Evolutionary conservation across 1,140 invertebrate species (phyloP).

Genomic region (Philotrypesis tridentata): DNA sequence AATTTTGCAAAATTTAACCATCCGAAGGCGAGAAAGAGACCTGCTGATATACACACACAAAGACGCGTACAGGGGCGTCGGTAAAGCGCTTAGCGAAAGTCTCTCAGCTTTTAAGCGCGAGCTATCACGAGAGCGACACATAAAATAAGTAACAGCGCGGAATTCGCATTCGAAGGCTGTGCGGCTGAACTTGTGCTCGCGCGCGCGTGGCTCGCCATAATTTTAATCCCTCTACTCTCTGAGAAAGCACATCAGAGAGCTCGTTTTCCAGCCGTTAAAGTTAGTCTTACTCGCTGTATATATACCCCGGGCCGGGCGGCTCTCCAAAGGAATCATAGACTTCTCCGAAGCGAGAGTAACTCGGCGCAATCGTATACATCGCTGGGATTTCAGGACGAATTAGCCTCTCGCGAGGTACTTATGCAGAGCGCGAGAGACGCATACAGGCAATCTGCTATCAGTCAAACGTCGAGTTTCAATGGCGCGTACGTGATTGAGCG

Average conservation of each 20-base stretch:
- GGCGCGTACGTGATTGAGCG: background rate
- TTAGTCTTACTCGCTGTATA: background rate
- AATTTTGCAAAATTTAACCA: too few species aligned
- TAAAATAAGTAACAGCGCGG: background rate
- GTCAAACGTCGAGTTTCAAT: conserved; percentile 1
- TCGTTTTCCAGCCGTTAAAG: background rate
- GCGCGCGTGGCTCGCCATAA: background rate
- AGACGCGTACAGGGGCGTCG: too few species aligned
- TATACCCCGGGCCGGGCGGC: too few species aligned
- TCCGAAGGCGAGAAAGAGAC: too few species aligned
- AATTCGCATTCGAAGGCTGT: background rate
- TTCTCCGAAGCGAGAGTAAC: background rate
- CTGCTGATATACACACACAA: too few species aligned
- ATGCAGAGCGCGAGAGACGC: background rate
- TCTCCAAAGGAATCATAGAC: background rate
- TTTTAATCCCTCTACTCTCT: background rate
- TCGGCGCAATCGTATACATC: too few species aligned
- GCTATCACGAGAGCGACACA: background rate
- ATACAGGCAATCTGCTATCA: background rate
- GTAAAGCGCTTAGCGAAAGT: background rate
- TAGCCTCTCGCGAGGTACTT: background rate
- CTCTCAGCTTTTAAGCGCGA: background rate
- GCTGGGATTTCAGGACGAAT: background rate
- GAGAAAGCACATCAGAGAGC: background rate
- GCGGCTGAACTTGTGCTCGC: background rate